Percentiles rank a stretch among this genome's conserved stretches.
Evolutionary conservation across 2,797 vertebrate species (phyloP).

Genomic region (Cryptoprocta ferox): DNA sequence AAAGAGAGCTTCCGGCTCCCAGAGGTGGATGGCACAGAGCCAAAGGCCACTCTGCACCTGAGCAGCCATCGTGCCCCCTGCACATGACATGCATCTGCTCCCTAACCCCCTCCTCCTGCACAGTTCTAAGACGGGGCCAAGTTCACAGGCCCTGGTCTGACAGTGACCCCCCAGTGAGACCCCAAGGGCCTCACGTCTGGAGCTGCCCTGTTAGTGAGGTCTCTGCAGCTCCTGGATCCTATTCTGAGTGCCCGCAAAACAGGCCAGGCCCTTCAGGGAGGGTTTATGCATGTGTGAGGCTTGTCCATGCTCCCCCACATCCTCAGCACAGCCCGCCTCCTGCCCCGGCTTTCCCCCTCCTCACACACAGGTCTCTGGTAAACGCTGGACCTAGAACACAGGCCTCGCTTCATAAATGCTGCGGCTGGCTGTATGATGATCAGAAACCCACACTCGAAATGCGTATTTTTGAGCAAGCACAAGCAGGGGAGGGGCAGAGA

Average conservation of each 20-base stretch:
- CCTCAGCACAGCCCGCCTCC: neutral
- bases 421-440: rapidly evolving
- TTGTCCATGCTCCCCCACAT: neutral
- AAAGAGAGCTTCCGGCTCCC: neutral
- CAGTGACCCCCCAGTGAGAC: neutral
- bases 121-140: neutral
- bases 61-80: too few relatives aligned
- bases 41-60: neutral
- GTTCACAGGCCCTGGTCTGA: neutral
- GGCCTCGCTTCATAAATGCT: neutral
- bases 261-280: neutral
- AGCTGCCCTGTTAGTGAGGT: neutral
- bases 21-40: too few relatives aligned
- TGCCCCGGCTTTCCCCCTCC: neutral
- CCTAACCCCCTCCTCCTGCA: rapidly evolving
- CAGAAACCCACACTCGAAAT: too few relatives aligned
- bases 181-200: neutral
- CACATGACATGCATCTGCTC: neutral
- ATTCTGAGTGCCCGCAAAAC: neutral
- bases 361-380: neutral
- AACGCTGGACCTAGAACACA: too few relatives aligned
- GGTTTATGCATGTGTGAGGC: neutral
- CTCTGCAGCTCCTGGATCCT: neutral
- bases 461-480: too few relatives aligned
- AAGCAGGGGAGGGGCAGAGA: too few relatives aligned